phyloP scores from a whole-genome alignment of 2,797 vertebrate genomes.

The Onychomys arenicola region DNA sequence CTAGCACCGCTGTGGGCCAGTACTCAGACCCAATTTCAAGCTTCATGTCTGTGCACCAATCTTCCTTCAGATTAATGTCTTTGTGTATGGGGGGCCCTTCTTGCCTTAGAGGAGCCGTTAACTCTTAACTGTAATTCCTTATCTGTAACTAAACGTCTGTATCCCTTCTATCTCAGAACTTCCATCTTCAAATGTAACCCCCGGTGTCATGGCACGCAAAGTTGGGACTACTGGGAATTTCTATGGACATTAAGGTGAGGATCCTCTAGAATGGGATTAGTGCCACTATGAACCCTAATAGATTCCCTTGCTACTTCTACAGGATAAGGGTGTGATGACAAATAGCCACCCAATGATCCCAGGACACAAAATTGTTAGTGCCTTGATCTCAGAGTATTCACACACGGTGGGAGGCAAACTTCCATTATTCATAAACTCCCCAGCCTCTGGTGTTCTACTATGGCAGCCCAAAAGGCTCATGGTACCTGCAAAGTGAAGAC shows the following conservation, averaged over 20 bases:
- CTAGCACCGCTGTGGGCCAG: background rate
- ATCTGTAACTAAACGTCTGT: background rate
- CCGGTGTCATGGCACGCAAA: background rate
- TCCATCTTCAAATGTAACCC: background rate
- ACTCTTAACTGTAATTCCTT: background rate
- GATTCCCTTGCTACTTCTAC: background rate
- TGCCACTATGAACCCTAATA: background rate
- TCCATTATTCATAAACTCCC: background rate
- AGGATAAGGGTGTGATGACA: background rate
- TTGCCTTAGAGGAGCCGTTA: background rate
- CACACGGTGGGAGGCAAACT: background rate
- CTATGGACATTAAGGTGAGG: background rate
- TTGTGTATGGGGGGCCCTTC: background rate
- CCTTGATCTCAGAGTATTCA: background rate
- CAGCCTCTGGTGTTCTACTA: background rate
- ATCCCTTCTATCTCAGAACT: background rate
- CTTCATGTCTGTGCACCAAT: background rate
- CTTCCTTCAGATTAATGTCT: background rate
- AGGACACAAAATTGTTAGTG: background rate
- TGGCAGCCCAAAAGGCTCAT: background rate
- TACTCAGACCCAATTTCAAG: background rate
- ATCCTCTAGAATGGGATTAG: background rate
- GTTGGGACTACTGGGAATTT: background rate
- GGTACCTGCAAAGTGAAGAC: background rate
- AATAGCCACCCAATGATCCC: background rate